These are phyloP conservation scores for Xyliphius kryptos DNA, from an alignment of 2,113 vertebrate genomes.

Conservation along the genomic window DNA sequence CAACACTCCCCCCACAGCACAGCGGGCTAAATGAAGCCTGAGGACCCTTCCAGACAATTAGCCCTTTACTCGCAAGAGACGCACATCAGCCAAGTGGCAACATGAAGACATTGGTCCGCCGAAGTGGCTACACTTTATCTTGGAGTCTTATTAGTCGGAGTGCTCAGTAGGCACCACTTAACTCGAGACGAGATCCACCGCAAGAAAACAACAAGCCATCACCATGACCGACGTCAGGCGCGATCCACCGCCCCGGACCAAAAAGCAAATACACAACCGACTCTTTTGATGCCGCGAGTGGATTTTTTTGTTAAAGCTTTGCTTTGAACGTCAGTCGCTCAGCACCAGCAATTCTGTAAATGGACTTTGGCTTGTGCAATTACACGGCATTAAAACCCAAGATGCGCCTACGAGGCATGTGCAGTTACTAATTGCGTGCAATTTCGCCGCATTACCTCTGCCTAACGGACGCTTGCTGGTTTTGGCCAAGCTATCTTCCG, in stretches of 20 bases:
- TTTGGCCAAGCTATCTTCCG: conserved; percentile 13
- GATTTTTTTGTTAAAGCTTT: too few relatives aligned
- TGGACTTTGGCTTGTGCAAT: too few relatives aligned
- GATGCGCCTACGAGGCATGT: background rate
- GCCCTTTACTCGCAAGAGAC: background rate
- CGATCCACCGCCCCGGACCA: background rate
- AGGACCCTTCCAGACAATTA: background rate
- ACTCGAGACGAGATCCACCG: background rate
- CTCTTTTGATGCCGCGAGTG: too few relatives aligned
- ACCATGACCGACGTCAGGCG: background rate
- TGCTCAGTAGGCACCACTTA: conserved; percentile 2
- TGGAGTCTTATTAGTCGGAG: background rate
- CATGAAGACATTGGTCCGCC: conserved; percentile 44
- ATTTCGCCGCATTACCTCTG: conserved; percentile 1
- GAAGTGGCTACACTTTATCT: conserved; percentile 3
- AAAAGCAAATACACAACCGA: background rate
- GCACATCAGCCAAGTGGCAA: conserved; percentile 34
- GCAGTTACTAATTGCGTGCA: background rate
- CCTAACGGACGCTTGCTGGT: conserved; percentile 14
- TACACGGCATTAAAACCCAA: too few relatives aligned
- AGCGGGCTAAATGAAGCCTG: background rate
- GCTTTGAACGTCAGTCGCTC: too few relatives aligned
- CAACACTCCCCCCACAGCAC: background rate
- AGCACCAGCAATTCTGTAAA: too few relatives aligned
- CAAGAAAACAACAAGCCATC: background rate